A percentile compares a stretch with the other conserved stretches of the same genome.
These are phyloP conservation scores for Scaptomyza montana DNA, from an alignment of 1,140 invertebrate genomes.

Conservation along the genomic window DNA sequence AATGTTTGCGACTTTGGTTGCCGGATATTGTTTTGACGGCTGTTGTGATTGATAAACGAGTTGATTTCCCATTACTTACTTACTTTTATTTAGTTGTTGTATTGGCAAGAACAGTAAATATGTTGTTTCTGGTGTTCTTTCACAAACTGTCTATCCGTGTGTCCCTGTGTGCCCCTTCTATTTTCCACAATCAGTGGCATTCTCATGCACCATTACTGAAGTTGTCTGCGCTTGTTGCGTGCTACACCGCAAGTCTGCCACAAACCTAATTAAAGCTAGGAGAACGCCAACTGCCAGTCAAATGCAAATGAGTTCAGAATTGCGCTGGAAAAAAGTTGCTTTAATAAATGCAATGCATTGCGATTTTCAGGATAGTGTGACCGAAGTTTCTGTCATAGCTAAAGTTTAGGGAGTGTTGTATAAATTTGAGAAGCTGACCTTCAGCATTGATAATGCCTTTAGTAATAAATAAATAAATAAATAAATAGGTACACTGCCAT, in stretches of 20 bases:
- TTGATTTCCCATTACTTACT: conserved; percentile 24
- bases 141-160: not conserved
- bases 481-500: conserved; percentile 10
- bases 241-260: not conserved
- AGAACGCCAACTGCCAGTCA: conserved; percentile 19
- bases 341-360: conserved; percentile 45
- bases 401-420: not conserved
- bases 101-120: conserved; percentile 3
- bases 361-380: not conserved
- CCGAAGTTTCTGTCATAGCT: not conserved
- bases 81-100: conserved; percentile 7
- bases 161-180: too few species aligned
- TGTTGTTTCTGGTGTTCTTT: not conserved
- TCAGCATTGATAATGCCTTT: conserved; percentile 43
- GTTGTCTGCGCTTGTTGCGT: conserved; percentile 14
- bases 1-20: conserved; percentile 35
- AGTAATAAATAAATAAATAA: conserved; percentile 51
- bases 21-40: conserved; percentile 69
- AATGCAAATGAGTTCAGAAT: conserved; percentile 63
- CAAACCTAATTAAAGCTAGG: conserved; percentile 46
- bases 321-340: conserved; percentile 19
- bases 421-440: conserved; percentile 19
- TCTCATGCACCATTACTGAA: not conserved
- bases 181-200: too few species aligned
- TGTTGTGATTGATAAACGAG: conserved; percentile 60